Conservation (phyloP, 2,113 vertebrate genomes). For the Phyllostomus discolor region DNA sequence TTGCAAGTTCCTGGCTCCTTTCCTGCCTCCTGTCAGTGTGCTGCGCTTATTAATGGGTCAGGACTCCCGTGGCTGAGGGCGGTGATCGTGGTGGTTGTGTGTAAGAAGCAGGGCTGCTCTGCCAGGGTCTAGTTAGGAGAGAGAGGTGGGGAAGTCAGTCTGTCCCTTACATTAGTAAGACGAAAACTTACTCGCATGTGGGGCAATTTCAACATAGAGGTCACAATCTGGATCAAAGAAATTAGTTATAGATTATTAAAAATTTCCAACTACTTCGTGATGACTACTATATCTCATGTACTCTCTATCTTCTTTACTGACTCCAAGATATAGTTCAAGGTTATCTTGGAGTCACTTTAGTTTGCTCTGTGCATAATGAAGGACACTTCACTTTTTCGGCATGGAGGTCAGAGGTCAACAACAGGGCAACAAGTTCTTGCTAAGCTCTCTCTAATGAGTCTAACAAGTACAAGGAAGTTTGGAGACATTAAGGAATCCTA, state of each 20-base stretch:
- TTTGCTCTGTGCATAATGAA: background rate
- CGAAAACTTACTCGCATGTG: background rate
- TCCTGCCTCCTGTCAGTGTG: background rate
- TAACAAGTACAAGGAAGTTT: background rate
- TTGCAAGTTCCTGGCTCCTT: conserved; percentile 33
- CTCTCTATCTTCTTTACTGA: background rate
- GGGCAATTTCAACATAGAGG: background rate
- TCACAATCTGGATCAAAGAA: background rate
- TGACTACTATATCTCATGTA: background rate
- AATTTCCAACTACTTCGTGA: background rate
- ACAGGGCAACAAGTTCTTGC: background rate
- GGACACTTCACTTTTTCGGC: background rate
- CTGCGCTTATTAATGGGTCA: background rate
- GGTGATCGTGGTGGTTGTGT: background rate
- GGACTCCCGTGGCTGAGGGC: background rate
- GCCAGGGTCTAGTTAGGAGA: background rate
- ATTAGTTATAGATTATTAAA: background rate
- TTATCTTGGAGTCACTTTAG: background rate
- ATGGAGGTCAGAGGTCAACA: background rate
- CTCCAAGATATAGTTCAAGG: background rate
- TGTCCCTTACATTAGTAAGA: background rate
- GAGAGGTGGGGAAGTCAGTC: background rate
- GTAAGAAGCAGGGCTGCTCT: background rate
- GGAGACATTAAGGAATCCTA: background rate
- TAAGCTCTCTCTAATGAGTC: background rate